Evolutionary conservation across 2,113 vertebrate species (phyloP).

Genomic region (Brachyhypopomus gauderio): DNA sequence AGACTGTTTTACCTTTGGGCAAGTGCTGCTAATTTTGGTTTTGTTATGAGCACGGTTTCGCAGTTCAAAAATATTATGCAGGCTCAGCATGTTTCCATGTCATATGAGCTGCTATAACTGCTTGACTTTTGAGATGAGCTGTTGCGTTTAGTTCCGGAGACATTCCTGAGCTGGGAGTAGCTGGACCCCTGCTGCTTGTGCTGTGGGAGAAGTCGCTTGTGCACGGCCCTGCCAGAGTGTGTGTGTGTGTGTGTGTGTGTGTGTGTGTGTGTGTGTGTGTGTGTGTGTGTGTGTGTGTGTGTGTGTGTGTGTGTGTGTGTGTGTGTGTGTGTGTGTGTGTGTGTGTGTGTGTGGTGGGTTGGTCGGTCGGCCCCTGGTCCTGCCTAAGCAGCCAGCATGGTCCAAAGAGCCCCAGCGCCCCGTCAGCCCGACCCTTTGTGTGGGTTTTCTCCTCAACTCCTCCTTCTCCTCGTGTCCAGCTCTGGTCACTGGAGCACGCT

Average conservation of each 20-base stretch:
- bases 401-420: conserved; percentile 35
- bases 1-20: no score
- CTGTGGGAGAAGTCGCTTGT: not conserved
- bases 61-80: no score
- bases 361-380: conserved; percentile 35
- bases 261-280: conserved; percentile 49
- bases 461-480: conserved; percentile 19
- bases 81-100: not conserved
- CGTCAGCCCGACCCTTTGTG: conserved; percentile 29
- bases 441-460: conserved; percentile 11
- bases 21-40: no score
- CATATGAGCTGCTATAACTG: not conserved
- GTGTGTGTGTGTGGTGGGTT: no score
- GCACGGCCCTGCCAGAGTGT: conserved; percentile 19
- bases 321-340: no score
- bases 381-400: no score
- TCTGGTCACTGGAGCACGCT: conserved; percentile 26
- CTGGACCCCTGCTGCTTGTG: conserved; percentile 23
- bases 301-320: no score
- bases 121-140: conserved; percentile 1
- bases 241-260: conserved; percentile 15
- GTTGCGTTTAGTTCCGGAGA: not conserved
- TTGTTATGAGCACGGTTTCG: no score
- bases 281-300: no score
- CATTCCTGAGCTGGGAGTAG: conserved; percentile 6